Conservation (phyloP, 2,888 invertebrate genomes). For the Epinotia demarniana region DNA sequence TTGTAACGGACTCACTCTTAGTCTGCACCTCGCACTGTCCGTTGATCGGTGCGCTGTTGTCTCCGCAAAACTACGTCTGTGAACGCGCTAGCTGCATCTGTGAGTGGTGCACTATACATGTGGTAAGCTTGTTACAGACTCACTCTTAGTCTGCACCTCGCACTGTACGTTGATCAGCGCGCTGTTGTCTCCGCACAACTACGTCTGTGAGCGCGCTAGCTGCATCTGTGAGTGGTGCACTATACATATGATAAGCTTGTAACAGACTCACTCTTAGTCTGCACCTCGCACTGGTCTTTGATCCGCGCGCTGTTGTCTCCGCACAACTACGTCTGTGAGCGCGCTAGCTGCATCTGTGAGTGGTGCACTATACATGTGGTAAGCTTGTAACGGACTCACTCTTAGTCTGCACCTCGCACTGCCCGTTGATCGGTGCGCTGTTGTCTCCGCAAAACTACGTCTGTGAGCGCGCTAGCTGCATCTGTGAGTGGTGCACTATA, state of each 20-base stretch:
- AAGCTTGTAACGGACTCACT: not conserved
- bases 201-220: slow-evolving; percentile 54
- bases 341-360: slow-evolving; percentile 58
- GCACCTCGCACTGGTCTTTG: slow-evolving; percentile 87
- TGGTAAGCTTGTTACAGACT: too few species aligned
- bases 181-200: slow-evolving; percentile 89
- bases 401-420: too few species aligned
- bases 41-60: too few species aligned
- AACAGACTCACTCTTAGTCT: slow-evolving; percentile 84
- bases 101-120: too few species aligned
- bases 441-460: slow-evolving; percentile 43
- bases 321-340: slow-evolving; percentile 85
- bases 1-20: not conserved
- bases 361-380: slow-evolving; percentile 61
- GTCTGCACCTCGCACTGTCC: too few species aligned
- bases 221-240: slow-evolving; percentile 72
- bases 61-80: slow-evolving; percentile 55
- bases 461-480: slow-evolving; percentile 58
- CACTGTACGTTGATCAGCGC: slow-evolving; percentile 88
- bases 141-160: slow-evolving; percentile 86
- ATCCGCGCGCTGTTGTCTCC: slow-evolving; percentile 87
- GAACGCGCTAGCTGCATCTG: slow-evolving; percentile 66
- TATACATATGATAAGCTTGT: not conserved
- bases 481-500: slow-evolving; percentile 72
- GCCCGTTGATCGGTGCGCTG: too few species aligned